Base-by-base conservation (phyloP, 2,888 invertebrate genomes). In the Falcaria lacertinaria region DNA sequence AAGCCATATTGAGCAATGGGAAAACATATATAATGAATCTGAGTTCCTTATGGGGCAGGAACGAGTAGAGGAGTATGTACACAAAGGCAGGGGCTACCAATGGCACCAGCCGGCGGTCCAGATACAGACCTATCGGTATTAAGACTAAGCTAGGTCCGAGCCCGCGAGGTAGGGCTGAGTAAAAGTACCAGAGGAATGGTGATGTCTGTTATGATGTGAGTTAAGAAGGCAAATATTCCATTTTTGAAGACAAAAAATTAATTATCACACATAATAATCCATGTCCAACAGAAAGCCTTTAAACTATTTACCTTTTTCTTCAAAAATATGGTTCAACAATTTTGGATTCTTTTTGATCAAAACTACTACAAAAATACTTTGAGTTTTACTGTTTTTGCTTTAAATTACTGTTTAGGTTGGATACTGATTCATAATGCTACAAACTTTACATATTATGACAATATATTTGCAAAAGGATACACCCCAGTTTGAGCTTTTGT, bases 121-220 rank as follows among this genome's bases (percentile, higher is more conserved):
- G 87, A 54, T 92, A 91, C 35, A 94, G 71, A 22, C 97, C 97
- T 16, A 95, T 64, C 1, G 97, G 97, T 42, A 97, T 90, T 37
- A 99, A 89, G 6, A 96, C 67, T 16, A 96, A 73, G 16, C 97
- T 96, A 0, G 94, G 91, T 0, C 95, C 96, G 74, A 99, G 91
- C 0, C 97, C 96, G 43, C 99, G 91, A 0, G 99, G 99, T 33
- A 99, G 88, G 0, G 98, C 99, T 0, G 98, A 98, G 79, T 98
- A 98, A 78, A 98, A 98, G 81, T 99, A 99, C 99, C 99, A 99
- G 1, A 97, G 80, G 80, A 98, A 98, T 45, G 99, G 99, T 4
- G 94, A 95, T 35, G 96, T 96, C 96, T 97, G 80, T 57, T 39
- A 39, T n/a, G n/a, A n/a, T n/a, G 43, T 3, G 25, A 48, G 64